phyloP scores from a whole-genome alignment of 2,888 invertebrate species.

The Macroteleia sp. region DNA sequence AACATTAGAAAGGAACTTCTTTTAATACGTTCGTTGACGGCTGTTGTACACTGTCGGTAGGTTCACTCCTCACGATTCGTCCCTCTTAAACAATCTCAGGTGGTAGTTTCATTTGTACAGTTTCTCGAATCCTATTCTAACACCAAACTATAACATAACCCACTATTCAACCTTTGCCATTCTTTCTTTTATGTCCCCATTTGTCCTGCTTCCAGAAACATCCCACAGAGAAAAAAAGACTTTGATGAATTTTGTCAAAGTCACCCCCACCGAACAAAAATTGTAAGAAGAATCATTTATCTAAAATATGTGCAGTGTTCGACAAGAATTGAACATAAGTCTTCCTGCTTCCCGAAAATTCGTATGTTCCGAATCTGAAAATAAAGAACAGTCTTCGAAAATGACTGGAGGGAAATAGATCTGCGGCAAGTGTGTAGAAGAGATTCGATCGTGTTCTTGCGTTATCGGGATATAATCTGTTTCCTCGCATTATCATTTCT shows the following conservation, averaged over 20 bases:
- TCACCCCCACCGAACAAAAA: background rate
- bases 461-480: slow-evolving; percentile 18
- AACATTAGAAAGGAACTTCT: background rate
- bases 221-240: slow-evolving; percentile 24
- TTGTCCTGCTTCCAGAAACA: slow-evolving; percentile 41
- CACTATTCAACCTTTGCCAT: slow-evolving; percentile 19
- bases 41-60: background rate
- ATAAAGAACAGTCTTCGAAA: slow-evolving; percentile 20
- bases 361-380: background rate
- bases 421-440: background rate
- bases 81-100: slow-evolving; percentile 12
- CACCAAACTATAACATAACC: slow-evolving; percentile 2
- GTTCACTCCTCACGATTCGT: background rate
- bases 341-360: background rate
- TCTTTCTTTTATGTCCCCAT: slow-evolving; percentile 35
- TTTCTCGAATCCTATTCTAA: slow-evolving; percentile 11
- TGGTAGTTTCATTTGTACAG: background rate
- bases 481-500: slow-evolving; percentile 12
- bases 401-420: slow-evolving; percentile 23
- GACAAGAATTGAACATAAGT: slow-evolving; percentile 3
- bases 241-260: slow-evolving; percentile 22
- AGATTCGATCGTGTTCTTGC: slow-evolving; percentile 3
- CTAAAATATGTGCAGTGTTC: background rate
- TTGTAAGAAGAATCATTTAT: slow-evolving; percentile 8
- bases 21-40: background rate